phyloP scores from a whole-genome alignment of 1,140 invertebrate species.

The Drosophila sp. region DNA sequence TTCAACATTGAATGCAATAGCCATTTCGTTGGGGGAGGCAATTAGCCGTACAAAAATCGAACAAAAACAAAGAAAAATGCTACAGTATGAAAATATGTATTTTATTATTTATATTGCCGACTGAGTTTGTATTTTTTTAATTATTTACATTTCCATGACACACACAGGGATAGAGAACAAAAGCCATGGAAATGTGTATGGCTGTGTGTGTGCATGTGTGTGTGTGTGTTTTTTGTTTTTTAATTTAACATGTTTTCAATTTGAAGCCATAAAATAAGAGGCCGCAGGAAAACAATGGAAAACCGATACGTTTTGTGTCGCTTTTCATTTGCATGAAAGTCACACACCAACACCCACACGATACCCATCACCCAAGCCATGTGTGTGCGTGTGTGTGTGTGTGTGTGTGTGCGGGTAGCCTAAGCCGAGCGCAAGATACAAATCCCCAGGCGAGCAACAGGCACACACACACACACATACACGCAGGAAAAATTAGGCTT shows the following conservation, averaged over 20 bases:
- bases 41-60: slow-evolving; percentile 6
- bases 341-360: slow-evolving; percentile 16
- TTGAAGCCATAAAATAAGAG: slow-evolving; percentile 49
- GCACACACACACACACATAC: slow-evolving; percentile 15
- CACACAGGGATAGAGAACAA: slow-evolving; percentile 4
- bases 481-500: slow-evolving; percentile 35
- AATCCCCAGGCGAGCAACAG: slow-evolving; percentile 54
- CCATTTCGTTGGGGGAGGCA: background rate
- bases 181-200: slow-evolving; percentile 9
- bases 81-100: background rate
- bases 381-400: slow-evolving; percentile 8
- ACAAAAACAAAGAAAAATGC: slow-evolving; percentile 7
- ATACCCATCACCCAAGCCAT: slow-evolving; percentile 6
- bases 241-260: slow-evolving; percentile 42
- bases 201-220: slow-evolving; percentile 9
- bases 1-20: slow-evolving; percentile 5
- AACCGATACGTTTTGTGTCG: slow-evolving; percentile 40
- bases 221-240: slow-evolving; percentile 32
- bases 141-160: slow-evolving; percentile 32
- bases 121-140: slow-evolving; percentile 31
- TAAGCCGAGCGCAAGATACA: slow-evolving; percentile 21
- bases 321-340: slow-evolving; percentile 52
- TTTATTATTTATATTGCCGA: slow-evolving; percentile 19
- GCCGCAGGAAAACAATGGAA: slow-evolving; percentile 47
- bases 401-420: background rate